Base-by-base conservation (phyloP, 2,888 invertebrate species). In the Drosophila kambysellisi region DNA sequence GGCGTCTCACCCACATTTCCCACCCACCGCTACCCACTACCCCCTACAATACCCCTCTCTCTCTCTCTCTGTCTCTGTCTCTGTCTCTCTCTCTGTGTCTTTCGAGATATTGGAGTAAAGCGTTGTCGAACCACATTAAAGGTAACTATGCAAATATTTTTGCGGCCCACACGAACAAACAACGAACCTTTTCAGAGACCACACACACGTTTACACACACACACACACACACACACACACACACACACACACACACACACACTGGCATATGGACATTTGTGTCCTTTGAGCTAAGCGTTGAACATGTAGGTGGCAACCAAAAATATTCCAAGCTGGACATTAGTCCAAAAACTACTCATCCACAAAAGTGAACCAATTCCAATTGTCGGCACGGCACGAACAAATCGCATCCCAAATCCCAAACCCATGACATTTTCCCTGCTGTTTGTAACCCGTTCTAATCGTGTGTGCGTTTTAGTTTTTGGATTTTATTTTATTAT, bases 111-210 rank as follows among this genome's bases (percentile, higher is more conserved):
- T 52, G 43, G 41, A 39, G 63, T 76, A 79, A 75, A 83, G 58
- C 76, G 75, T 79, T 86, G 76, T 81, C 79, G 84, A 88, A 88
- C 92, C 92, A 92, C 92, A 92, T 92, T 92, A 92, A 92, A 92
- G 92, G 92, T 92, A 92, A 91, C 92, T 91, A 91, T 90, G 91
- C 91, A 92, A 92, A 92, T 92, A 91, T 91, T 92, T 92, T 91
- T 92, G 92, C 77, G 91, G 89, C 86, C 77, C 91, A 80, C 82
- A 86, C 87, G 77, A 81, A 79, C 88, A 91, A 83, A 86, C 83
- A 81, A 60, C 61, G 70, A 75, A 80, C 82, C 82, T 67, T 79
- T 82, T 75, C 65, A 53, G 35, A 56, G 41, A 54, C 59, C 59
- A 60, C 65, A 63, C 56, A 51, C 66, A 57, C 37, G 20, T 25